Base-by-base conservation (phyloP, 2,888 invertebrate genomes). In the Cremastinae sp. region DNA sequence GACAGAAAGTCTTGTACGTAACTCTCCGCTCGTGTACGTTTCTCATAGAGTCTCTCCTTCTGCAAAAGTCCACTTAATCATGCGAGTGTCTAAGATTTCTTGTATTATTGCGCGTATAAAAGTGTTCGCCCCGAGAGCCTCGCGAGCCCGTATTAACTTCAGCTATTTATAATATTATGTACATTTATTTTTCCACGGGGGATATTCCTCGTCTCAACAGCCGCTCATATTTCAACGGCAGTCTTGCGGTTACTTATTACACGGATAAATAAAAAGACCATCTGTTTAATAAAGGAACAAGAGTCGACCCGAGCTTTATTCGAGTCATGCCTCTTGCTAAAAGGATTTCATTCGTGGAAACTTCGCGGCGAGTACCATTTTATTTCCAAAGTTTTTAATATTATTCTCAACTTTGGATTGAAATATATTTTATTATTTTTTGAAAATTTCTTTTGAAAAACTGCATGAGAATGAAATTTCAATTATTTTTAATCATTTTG, bases 1-100 rank as follows among this genome's bases (percentile, higher is more conserved):
- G 75, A 62, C 66, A 62, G 75, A 68, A 68, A 34, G 56, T 49
- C 65, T 62, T 56, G 75, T 75, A 66, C 28, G 28, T 28, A 28
- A 28, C 2, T 56, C 66, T 72, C 75, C 56, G 28, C 43, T 38
- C 62, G 54, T 58, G 66, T 56, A 61, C 36, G 61, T 71, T 28
- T 75, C 75, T 75, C 59, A 68, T 70, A 43, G 74, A 66, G 68
- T 61, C 65, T 61, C 65, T 49, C 41, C 14, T 36, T 49, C 51
- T 45, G 61, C 66, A 49, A 28, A 28, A 62, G 61, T 72, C 56
- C 58, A 62, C 75, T 75, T 75, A 41, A 72, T 75, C 75, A 75
- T 75, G 62, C 59, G 59, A 61, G 71, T 71, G 65, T 65, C 72
- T 75, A 71, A 75, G 65, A 71, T 66, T 65, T 59, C 64, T 68